These are phyloP conservation scores for Oenanthe oenanthe DNA, from an alignment of 2,113 vertebrate genomes.

Conservation along the genomic window DNA sequence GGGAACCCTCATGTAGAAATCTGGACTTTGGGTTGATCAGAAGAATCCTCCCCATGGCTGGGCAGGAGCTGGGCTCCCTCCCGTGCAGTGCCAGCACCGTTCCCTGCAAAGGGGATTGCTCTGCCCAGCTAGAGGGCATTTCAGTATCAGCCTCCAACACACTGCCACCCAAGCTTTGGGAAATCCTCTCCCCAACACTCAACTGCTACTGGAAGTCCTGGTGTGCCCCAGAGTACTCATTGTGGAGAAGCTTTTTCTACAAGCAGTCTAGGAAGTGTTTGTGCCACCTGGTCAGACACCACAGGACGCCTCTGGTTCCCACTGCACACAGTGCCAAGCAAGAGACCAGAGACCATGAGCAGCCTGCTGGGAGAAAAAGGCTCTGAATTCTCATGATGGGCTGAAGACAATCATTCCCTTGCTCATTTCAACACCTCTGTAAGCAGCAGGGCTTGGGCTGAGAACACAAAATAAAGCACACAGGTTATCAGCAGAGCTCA, in stretches of 20 bases:
- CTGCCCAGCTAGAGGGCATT: accelerated
- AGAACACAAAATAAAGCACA: neutral
- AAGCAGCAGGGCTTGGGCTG: neutral
- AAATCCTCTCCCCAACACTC: neutral
- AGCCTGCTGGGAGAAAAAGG: accelerated
- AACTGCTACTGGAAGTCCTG: neutral
- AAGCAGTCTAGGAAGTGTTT: neutral
- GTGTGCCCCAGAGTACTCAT: neutral
- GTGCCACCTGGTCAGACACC: accelerated
- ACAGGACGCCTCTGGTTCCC: accelerated
- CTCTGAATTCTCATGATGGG: neutral
- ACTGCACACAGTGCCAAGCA: accelerated
- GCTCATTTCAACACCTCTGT: neutral
- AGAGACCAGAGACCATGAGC: neutral
- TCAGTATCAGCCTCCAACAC: neutral
- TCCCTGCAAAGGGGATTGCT: accelerated
- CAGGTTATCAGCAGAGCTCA: neutral
- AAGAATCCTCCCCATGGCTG: neutral
- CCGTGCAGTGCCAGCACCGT: accelerated
- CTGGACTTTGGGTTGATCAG: slow-evolving; percentile 17
- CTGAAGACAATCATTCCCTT: neutral
- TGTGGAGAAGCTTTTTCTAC: neutral
- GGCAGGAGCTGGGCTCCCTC: neutral
- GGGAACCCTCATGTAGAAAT: slow-evolving; percentile 19
- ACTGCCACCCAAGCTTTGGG: neutral